Conservation (phyloP, 2,888 invertebrate genomes). For the Netelia inedita region DNA sequence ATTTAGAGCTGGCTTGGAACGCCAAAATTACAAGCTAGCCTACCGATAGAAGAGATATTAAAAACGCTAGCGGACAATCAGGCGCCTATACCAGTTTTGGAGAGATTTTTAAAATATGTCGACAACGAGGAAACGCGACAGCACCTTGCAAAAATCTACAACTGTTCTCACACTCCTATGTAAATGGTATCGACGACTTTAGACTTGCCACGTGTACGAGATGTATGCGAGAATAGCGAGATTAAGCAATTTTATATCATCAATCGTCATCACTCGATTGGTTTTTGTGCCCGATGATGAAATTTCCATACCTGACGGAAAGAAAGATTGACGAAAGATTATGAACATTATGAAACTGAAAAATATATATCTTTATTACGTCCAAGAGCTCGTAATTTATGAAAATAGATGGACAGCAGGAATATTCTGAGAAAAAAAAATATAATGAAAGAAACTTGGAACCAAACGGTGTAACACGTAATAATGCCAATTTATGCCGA, state of each 20-base stretch:
- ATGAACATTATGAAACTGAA: conserved; percentile 28
- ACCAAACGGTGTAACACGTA: conserved; percentile 30
- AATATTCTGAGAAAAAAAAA: background rate
- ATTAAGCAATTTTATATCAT: background rate
- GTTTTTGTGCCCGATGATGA: background rate
- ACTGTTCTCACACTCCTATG: conserved; percentile 86
- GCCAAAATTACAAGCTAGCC: conserved; percentile 84
- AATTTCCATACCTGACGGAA: background rate
- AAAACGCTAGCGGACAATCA: conserved; percentile 82
- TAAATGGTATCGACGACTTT: background rate
- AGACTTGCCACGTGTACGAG: background rate
- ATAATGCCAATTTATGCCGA: conserved; percentile 40
- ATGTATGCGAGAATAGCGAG: background rate
- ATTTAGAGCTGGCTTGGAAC: conserved; percentile 85
- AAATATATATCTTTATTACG: conserved; percentile 53
- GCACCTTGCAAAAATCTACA: conserved; percentile 88
- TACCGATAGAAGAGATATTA: conserved; percentile 85
- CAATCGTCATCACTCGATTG: background rate
- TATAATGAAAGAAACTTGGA: conserved; percentile 31
- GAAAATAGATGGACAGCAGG: conserved; percentile 41
- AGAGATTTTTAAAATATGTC: conserved; percentile 87
- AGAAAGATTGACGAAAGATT: background rate
- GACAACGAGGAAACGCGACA: conserved; percentile 87
- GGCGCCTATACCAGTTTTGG: conserved; percentile 85
- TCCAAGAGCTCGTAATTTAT: conserved; percentile 47